Evolutionary conservation across 2,888 invertebrate species (phyloP).

Genomic region (Tachina grossa): DNA sequence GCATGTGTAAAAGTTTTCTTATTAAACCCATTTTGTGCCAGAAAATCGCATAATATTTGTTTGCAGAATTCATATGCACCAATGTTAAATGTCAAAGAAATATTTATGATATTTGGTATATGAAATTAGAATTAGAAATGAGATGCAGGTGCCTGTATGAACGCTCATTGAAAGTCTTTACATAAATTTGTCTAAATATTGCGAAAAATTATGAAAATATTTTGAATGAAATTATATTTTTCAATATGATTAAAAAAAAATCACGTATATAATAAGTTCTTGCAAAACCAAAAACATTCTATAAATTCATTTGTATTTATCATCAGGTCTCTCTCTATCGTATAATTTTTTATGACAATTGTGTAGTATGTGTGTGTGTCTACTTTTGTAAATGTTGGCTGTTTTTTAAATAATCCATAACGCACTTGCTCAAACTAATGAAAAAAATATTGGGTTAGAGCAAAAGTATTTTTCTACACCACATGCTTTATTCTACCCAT

Average conservation of each 20-base stretch:
- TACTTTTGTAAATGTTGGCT: constrained; percentile 1
- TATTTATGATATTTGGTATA: constrained; percentile 40
- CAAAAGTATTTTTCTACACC: background rate
- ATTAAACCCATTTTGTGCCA: constrained; percentile 12
- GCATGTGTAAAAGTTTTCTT: constrained; percentile 9
- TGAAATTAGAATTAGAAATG: constrained; percentile 11
- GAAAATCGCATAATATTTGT: background rate
- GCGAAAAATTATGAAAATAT: constrained; percentile 20
- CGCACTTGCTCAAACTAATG: constrained; percentile 17
- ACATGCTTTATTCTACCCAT: background rate
- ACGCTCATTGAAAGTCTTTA: background rate
- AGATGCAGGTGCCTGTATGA: constrained; percentile 51
- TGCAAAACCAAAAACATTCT: constrained; percentile 21
- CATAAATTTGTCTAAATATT: no score
- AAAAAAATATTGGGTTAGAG: background rate
- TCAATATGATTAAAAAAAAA: constrained; percentile 31
- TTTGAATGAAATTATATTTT: constrained; percentile 45
- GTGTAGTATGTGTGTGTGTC: background rate
- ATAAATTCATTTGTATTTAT: constrained; percentile 55
- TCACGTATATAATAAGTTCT: constrained; percentile 24
- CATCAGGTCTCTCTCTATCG: constrained; percentile 4
- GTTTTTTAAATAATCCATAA: constrained; percentile 51
- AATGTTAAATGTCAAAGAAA: constrained; percentile 62
- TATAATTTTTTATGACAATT: constrained; percentile 52
- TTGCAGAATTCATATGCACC: constrained; percentile 33